A percentile compares a stretch with the other conserved stretches of the same genome.
phyloP scores from a whole-genome alignment of 2,797 vertebrate species.

The Rhinoraja longicauda region DNA sequence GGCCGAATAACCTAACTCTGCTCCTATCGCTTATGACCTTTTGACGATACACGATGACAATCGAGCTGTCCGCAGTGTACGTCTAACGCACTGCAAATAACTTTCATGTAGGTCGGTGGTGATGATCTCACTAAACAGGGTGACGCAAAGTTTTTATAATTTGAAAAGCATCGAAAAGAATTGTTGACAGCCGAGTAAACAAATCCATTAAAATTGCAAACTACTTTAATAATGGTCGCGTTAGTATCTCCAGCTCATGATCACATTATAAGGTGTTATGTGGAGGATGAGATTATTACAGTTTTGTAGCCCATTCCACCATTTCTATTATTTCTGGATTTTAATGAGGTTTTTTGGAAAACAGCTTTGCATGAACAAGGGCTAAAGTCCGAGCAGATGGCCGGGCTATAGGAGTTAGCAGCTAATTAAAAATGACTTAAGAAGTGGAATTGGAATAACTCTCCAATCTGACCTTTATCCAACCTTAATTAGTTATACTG shows the following conservation, averaged over 20 bases:
- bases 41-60: too few species aligned
- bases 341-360: constrained; percentile 34
- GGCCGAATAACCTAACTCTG: too few species aligned
- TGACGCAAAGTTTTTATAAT: background rate
- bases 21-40: too few species aligned
- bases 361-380: constrained; percentile 43
- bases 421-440: constrained; percentile 64
- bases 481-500: constrained; percentile 52
- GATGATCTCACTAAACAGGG: background rate
- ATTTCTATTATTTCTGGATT: constrained; percentile 31
- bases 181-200: constrained; percentile 47
- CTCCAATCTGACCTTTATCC: constrained; percentile 55
- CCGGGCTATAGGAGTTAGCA: constrained; percentile 51
- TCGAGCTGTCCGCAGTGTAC: too few species aligned
- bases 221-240: background rate
- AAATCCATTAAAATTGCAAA: constrained; percentile 46
- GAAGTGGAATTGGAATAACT: constrained; percentile 56
- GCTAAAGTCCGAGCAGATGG: constrained; percentile 54
- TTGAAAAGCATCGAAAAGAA: background rate
- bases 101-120: background rate
- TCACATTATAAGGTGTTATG: background rate
- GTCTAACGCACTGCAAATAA: background rate
- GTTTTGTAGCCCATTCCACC: constrained; percentile 12
- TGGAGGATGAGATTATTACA: background rate
- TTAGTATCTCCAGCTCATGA: background rate